Evolutionary conservation across 2,797 vertebrate species (phyloP), one percentile per base, ranked within the genome.

Genomic region (Anomalospiza imberbis): DNA sequence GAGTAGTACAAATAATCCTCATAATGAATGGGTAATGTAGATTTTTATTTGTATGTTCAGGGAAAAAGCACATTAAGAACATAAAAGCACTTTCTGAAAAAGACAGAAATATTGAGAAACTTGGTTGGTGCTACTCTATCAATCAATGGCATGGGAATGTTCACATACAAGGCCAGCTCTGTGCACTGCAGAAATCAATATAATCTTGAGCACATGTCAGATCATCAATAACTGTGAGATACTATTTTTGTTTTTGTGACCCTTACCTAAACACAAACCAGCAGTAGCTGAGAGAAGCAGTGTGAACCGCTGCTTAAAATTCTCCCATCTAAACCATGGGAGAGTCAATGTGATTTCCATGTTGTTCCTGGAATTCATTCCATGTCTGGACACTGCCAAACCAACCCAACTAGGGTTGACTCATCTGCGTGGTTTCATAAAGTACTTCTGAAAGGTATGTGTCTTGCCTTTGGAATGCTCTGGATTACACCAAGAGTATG

Each of bases 381-480:
- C 87, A 61, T 75, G 63, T 88, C 76, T 85, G 74, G 67, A 82
- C 36, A 63, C 31, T 84, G 91, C 95, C 95, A 96, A 96, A 86
- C 85, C 70, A 96, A 85, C 71, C 45, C 38, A 70, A 19, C 71
- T 38, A 90, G 38, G 25, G 15, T 57, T 97, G 91, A 96, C 60
- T 96, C 92, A 96, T 84, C 40, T 22, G 2, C 53, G 77, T 63
- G 57, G 73, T 60, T 78, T 94, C 85, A 86, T 40, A 36, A 86
- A 89, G 55, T 44, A 40, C 73, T 90, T 91, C 62, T 81, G 66
- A 93, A 92, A 78, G n/a, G 62, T 45, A 55, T 89, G 68, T 72
- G 67, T 79, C 93, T 94, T 95, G 92, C 57, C 42, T 85, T 92
- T 94, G 94, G 91, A 96, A 97, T 79, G 79, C 67, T 63, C 29